phyloP scores from a whole-genome alignment of 2,797 vertebrate species.

The Luscinia megarhynchos region DNA sequence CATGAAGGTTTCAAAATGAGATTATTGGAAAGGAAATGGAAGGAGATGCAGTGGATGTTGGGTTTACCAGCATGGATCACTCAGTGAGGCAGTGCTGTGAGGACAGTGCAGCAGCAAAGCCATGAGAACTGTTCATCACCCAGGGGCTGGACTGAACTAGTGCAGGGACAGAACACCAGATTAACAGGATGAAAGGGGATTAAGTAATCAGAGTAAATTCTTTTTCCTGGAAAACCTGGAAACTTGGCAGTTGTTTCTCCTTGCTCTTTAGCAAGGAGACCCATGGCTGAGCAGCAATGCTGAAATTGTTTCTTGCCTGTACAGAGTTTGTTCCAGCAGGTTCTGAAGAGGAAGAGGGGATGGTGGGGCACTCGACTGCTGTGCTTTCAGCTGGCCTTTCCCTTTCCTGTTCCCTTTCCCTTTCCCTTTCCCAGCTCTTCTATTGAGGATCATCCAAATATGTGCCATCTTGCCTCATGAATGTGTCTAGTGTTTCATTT shows the following conservation, averaged over 20 bases:
- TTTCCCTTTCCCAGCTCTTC: not conserved
- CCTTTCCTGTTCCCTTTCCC: not conserved
- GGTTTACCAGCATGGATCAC: not conserved
- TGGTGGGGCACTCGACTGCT: not conserved
- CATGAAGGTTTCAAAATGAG: not conserved
- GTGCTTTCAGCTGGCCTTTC: not conserved
- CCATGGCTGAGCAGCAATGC: not conserved
- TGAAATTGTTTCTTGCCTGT: not conserved
- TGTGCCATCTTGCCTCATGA: not conserved
- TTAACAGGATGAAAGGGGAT: not conserved
- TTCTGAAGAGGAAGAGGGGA: not conserved
- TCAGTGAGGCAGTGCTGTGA: not conserved
- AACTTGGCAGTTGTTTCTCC: not conserved
- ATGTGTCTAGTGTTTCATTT: conserved; percentile 37
- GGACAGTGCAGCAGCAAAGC: not conserved
- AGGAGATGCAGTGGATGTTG: not conserved
- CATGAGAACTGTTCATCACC: not conserved
- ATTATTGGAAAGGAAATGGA: not conserved
- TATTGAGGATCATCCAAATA: not conserved
- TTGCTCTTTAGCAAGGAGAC: not conserved
- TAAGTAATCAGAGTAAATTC: not conserved
- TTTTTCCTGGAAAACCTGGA: conserved; percentile 11
- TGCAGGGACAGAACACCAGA: not conserved
- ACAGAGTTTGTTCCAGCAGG: not conserved
- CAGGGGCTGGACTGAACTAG: not conserved